Evolutionary conservation across 2,888 invertebrate genomes (phyloP), one percentile per base, ranked within the genome.

Genomic region (Penaeus monodon): DNA sequence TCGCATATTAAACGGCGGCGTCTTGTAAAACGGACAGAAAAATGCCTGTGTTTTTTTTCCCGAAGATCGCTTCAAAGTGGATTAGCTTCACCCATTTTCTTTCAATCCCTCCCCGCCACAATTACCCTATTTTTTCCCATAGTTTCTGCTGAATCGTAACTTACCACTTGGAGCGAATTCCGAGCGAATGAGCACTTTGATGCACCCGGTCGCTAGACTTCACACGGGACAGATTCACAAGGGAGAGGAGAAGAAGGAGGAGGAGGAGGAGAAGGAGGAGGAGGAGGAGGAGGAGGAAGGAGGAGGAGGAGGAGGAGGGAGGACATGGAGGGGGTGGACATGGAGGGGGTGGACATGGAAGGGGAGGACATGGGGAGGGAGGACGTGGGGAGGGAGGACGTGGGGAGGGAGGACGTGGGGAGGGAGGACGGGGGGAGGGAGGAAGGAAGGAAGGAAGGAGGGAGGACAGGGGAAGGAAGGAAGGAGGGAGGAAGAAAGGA

Each of bases 151-250:
- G 81, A 81, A 29, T 38, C 68, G 24, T 29, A 81, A 44, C 68
- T 68, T 65, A 44, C 33, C 81, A 81, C 81, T 81, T 38, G 64
- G 66, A 38, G 24, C 68, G 29, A 49, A 49, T 81, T 81, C 81
- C 81, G 14, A 65, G 29, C 49, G 81, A 44, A 29, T 81, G 81
- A 57, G 17, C 81, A 68, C 81, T 81, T 81, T 81, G 81, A 81
- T 14, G 17, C 77, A 14, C 73, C 22, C 77, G 77, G 24, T 33
- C 65, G 44, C 68, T 22, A 29, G 68, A 57, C 57, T 57, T 57
- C 57, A 57, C 57, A 57, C 57, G 57, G 57, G 57, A 73, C 33
- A 27, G 73, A 38, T 29, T 29, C 38, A 73, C 22, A 29, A 73
- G 73, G 73, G 73, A 38, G 76, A 44, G 76, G 20, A 22, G 44